Conservation (phyloP, 2,888 invertebrate genomes). For the Spicauda simplicius region DNA sequence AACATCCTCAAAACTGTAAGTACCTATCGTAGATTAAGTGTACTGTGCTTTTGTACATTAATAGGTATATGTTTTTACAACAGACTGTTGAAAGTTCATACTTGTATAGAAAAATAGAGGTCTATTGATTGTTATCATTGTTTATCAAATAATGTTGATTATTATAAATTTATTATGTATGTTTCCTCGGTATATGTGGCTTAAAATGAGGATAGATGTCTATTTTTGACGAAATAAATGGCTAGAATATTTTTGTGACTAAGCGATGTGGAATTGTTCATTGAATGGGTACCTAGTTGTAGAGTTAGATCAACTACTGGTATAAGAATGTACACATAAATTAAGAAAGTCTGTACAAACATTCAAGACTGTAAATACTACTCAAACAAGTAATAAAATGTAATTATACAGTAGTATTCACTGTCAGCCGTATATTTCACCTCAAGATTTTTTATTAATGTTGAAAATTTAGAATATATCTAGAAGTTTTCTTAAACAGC, state of each 20-base stretch:
- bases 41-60: constrained; percentile 62
- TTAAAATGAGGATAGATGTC: constrained; percentile 71
- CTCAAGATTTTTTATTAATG: constrained; percentile 8
- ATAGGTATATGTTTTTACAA: constrained; percentile 63
- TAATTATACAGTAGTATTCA: constrained; percentile 29
- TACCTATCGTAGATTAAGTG: constrained; percentile 54
- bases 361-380: constrained; percentile 74
- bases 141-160: constrained; percentile 80
- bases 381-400: constrained; percentile 44
- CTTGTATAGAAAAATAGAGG: constrained; percentile 72
- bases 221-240: constrained; percentile 79
- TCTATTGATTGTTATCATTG: constrained; percentile 82
- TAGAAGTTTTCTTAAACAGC: background rate
- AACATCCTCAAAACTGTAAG: constrained; percentile 45
- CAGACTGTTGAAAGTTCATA: constrained; percentile 75
- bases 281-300: constrained; percentile 72
- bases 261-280: constrained; percentile 75
- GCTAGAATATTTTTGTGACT: constrained; percentile 79
- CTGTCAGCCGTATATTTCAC: constrained; percentile 15
- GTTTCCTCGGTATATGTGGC: constrained; percentile 76
- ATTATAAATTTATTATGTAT: constrained; percentile 81
- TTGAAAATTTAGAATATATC: constrained; percentile 14
- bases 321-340: constrained; percentile 63
- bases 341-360: constrained; percentile 75
- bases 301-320: constrained; percentile 65